phyloP scores from a whole-genome alignment of 2,888 invertebrate species.

The Smittia sp. region DNA sequence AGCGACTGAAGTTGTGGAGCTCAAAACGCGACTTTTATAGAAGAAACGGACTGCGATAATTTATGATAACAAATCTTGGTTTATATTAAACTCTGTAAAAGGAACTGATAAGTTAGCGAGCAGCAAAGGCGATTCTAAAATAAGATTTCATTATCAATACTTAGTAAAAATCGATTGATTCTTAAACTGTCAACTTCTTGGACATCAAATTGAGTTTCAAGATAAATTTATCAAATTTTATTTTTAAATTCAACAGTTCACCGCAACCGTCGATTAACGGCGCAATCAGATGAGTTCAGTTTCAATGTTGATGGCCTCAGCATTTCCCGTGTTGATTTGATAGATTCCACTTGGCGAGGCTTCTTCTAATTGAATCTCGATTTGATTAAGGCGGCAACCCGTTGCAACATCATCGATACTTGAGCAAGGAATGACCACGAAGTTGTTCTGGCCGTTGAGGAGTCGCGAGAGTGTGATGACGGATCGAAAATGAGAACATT shows the following conservation, averaged over 20 bases:
- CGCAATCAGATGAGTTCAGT: slow-evolving; percentile 5
- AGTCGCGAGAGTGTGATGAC: slow-evolving; percentile 12
- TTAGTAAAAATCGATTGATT: too few relatives aligned
- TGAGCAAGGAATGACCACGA: not conserved
- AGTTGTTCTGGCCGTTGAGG: slow-evolving; percentile 4
- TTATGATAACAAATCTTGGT: too few relatives aligned
- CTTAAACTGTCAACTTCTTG: too few relatives aligned
- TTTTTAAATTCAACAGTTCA: too few relatives aligned
- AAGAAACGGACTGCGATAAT: not conserved
- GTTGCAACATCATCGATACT: slow-evolving; percentile 22
- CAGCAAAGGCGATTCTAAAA: too few relatives aligned
- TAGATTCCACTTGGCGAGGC: slow-evolving; percentile 28
- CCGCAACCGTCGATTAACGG: too few relatives aligned
- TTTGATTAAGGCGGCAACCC: slow-evolving; percentile 17
- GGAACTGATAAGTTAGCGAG: too few relatives aligned
- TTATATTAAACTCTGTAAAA: too few relatives aligned
- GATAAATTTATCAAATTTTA: too few relatives aligned
- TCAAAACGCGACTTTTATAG: not conserved
- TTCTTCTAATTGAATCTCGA: slow-evolving; percentile 30
- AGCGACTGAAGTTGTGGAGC: not conserved
- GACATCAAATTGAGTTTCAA: too few relatives aligned
- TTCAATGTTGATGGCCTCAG: slow-evolving; percentile 17
- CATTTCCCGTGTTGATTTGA: slow-evolving; percentile 29
- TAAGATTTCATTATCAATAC: too few relatives aligned
- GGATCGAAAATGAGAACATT: slow-evolving; percentile 29